These are phyloP conservation scores for Tragulus kanchil DNA, from an alignment of 2,113 vertebrate genomes.

Conservation along the genomic window DNA sequence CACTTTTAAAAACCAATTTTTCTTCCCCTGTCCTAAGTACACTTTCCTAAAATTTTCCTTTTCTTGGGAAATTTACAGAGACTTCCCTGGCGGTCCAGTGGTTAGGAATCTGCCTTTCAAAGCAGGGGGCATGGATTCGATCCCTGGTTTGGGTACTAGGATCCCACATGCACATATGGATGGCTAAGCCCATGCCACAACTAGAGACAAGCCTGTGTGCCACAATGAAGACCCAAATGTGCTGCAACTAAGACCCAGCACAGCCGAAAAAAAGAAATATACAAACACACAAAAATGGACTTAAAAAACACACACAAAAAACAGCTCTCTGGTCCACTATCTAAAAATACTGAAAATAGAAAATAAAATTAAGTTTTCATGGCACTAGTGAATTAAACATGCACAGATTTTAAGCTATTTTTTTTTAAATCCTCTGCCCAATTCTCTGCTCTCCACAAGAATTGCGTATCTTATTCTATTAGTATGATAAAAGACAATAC, in stretches of 20 bases:
- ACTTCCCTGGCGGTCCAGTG: neutral
- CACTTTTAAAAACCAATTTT: neutral
- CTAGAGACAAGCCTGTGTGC: neutral
- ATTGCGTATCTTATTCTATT: constrained; percentile 10
- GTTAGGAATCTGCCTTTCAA: neutral
- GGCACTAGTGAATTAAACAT: constrained; percentile 10
- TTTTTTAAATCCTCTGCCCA: neutral
- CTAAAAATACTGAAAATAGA: neutral
- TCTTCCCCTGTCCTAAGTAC: constrained; percentile 7
- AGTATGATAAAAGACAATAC: neutral
- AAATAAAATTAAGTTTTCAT: neutral
- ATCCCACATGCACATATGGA: neutral
- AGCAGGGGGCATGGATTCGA: neutral
- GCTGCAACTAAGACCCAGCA: neutral
- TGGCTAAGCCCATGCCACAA: neutral
- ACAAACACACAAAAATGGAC: neutral
- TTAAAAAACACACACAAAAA: neutral
- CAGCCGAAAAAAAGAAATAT: neutral
- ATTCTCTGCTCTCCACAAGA: constrained; percentile 45
- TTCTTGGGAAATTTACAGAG: neutral
- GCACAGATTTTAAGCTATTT: neutral
- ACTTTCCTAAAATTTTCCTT: neutral
- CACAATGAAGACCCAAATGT: neutral
- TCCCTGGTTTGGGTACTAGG: neutral
- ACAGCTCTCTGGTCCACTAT: neutral